Conservation (phyloP, 2,888 invertebrate species). For the Protula sp. region DNA sequence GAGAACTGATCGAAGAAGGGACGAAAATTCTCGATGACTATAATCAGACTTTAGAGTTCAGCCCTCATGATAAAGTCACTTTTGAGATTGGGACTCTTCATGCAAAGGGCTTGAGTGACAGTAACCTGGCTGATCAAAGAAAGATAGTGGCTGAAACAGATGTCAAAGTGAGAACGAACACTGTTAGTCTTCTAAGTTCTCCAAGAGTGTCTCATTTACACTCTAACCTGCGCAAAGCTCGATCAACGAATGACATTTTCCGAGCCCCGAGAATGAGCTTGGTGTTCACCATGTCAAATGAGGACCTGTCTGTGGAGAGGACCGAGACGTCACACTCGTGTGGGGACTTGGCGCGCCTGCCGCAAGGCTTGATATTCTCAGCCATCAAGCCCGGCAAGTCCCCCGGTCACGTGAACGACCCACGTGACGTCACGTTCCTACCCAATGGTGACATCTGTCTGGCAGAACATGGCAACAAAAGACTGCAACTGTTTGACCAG, state of each 20-base stretch:
- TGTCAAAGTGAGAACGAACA: no score
- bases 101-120: no score
- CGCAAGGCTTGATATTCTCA: no score
- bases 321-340: not conserved
- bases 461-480: not conserved
- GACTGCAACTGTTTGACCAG: slow-evolving; percentile 3
- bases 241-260: not conserved
- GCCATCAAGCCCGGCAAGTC: not conserved
- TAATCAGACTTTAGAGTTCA: no score
- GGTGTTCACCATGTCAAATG: not conserved
- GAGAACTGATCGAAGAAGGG: not conserved
- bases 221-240: not conserved
- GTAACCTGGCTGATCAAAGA: no score
- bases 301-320: not conserved
- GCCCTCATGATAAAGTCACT: no score
- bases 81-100: no score
- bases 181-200: no score
- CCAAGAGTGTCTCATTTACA: no score
- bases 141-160: no score
- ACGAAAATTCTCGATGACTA: no score
- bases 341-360: not conserved
- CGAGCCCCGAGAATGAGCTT: not conserved
- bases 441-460: slow-evolving; percentile 5
- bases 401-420: not conserved
- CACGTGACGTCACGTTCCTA: not conserved